Evolutionary conservation across 2,888 invertebrate genomes (phyloP).

Genomic region (Meandrusa payeni): DNA sequence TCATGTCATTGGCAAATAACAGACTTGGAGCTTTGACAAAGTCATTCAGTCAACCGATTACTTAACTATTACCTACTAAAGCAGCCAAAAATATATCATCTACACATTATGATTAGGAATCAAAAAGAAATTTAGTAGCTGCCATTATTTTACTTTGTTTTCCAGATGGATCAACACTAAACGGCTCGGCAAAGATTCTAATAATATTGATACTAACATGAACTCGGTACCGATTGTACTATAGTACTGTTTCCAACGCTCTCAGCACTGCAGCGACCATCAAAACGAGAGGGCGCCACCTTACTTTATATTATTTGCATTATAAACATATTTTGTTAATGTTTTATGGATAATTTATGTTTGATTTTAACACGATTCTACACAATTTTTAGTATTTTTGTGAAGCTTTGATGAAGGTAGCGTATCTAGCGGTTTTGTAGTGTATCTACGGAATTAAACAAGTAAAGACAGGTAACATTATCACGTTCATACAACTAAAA

Average conservation of each 20-base stretch:
- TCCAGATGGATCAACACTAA: slow-evolving; percentile 77
- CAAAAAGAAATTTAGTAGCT: no score
- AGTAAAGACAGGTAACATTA: slow-evolving; percentile 18
- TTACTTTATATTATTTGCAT: slow-evolving; percentile 56
- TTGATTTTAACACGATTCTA: slow-evolving; percentile 63
- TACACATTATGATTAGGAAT: no score
- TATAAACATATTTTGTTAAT: slow-evolving; percentile 74
- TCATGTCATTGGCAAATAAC: no score
- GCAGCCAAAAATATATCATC: no score
- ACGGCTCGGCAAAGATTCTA: slow-evolving; percentile 39
- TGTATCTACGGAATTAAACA: slow-evolving; percentile 23
- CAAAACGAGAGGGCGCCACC: slow-evolving; percentile 27
- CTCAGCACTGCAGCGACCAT: slow-evolving; percentile 28
- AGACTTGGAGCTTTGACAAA: no score
- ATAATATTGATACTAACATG: slow-evolving; percentile 41
- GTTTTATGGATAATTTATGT: slow-evolving; percentile 66
- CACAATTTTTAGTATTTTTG: slow-evolving; percentile 68
- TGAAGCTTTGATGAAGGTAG: slow-evolving; percentile 59
- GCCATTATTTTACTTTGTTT: slow-evolving; percentile 30
- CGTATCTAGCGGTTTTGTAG: slow-evolving; percentile 44
- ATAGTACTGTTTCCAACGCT: slow-evolving; percentile 30
- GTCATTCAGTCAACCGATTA: no score
- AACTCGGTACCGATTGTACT: slow-evolving; percentile 44
- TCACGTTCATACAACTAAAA: slow-evolving; percentile 27
- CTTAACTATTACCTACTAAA: no score